A percentile compares a stretch with the other conserved stretches of the same genome.
These are phyloP conservation scores for Arnoldichthys spilopterus DNA, from an alignment of 2,797 vertebrate species.

Conservation along the genomic window DNA sequence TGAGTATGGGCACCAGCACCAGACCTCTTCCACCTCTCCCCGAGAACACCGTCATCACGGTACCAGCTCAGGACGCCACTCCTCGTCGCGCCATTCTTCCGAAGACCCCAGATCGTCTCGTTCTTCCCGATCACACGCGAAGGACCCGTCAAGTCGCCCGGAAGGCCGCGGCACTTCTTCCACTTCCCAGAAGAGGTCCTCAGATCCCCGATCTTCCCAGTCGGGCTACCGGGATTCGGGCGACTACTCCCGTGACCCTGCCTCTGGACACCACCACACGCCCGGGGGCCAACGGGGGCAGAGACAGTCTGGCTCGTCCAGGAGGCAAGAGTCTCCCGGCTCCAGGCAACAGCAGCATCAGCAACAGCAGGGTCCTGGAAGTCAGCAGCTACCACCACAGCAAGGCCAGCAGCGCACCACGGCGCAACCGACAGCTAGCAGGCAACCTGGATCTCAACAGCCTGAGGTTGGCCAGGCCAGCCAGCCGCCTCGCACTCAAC, in stretches of 20 bases:
- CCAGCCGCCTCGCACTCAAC: constrained; percentile 50
- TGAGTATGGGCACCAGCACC: constrained; percentile 87
- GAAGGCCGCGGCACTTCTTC: constrained; percentile 82
- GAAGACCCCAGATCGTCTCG: constrained; percentile 88
- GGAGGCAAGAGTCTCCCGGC: constrained; percentile 75
- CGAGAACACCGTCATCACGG: constrained; percentile 92
- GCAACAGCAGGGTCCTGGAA: constrained; percentile 71
- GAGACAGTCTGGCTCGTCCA: constrained; percentile 74
- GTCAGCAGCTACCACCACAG: constrained; percentile 49
- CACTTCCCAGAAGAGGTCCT: constrained; percentile 83
- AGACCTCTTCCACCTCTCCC: constrained; percentile 79
- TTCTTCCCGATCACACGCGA: constrained; percentile 86
- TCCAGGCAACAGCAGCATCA: constrained; percentile 73
- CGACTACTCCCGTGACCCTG: constrained; percentile 85
- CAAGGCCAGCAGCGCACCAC: constrained; percentile 75
- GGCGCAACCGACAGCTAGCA: constrained; percentile 68
- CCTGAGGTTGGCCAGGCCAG: constrained; percentile 63
- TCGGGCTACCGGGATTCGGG: constrained; percentile 82
- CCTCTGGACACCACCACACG: constrained; percentile 83
- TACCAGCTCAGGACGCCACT: constrained; percentile 87
- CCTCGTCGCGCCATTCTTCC: constrained; percentile 84
- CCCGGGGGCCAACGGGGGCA: constrained; percentile 84
- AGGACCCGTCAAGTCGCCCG: constrained; percentile 83
- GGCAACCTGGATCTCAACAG: constrained; percentile 73
- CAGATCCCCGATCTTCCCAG: constrained; percentile 79